Base-by-base conservation (phyloP, 2,888 invertebrate species). In the Xestoiulus laeticollis region DNA sequence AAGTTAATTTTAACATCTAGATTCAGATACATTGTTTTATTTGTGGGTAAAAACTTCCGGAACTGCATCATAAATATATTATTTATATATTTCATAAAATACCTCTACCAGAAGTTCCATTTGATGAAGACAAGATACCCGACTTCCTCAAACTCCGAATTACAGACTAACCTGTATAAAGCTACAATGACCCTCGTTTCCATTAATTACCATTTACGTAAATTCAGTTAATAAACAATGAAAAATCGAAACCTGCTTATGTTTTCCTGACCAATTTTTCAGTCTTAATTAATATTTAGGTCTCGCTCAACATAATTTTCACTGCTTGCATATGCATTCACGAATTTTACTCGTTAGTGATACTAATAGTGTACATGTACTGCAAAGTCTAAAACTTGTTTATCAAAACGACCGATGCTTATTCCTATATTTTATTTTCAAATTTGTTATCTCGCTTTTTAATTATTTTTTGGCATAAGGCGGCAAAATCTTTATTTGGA, bases 321-420 rank as follows among this genome's bases (percentile, higher is more conserved):
- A 68, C n/a, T n/a, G n/a, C n/a, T n/a, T n/a, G n/a, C n/a, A 68
- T 26, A 68, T 12, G 26, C 26, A 22, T 68, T 68, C 22, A 68
- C 22, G 22, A 26, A 22, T 68, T 68, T 26, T 68, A 4, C 26
- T 68, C 26, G 12, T 68, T 68, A 68, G 22, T 12, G 26, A 6
- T n/a, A n/a, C n/a, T n/a, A 19, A 14, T 26, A 68, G 26, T 12
- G 22, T 26, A 26, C 68, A 22, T 22, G 10, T 68, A 22, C 26
- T 1, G 26, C 68, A 68, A 68, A 68, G 68, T 68, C 68, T 68
- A 68, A n/a, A 68, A 68, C 26, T 68, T 68, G 68, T 68, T 68
- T 68, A 26, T 68, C 68, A 22, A 6, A 59, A 59, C 48, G 48
- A 16, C n/a, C 59, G 22, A 22, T 22, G 68, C 26, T 26, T 68